Percentiles rank a stretch among this genome's conserved stretches.
Evolutionary conservation across 1,140 invertebrate genomes (phyloP).

Genomic region (Copidosoma floridanum): DNA sequence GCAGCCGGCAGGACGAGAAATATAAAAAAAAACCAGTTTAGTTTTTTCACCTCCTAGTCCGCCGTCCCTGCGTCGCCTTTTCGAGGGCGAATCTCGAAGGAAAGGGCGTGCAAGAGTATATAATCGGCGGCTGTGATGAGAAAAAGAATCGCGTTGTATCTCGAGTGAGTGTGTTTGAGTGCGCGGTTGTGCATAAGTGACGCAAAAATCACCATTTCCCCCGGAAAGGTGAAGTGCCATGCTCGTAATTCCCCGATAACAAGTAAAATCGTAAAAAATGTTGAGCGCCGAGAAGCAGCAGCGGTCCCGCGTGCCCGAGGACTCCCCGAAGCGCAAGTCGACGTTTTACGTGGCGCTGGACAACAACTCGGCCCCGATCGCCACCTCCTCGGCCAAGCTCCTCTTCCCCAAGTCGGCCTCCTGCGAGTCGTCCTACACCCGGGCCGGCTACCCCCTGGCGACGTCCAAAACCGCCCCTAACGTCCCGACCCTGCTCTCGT

Average conservation of each 20-base stretch:
- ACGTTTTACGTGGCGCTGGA: constrained; percentile 59
- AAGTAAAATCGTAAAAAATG: not conserved
- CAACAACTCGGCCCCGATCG: constrained; percentile 41
- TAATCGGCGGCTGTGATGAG: too few species aligned
- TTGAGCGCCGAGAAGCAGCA: constrained; percentile 3
- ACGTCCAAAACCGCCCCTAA: constrained; percentile 35
- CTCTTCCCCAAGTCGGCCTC: constrained; percentile 35
- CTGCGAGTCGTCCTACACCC: constrained; percentile 37
- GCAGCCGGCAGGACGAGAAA: constrained; percentile 2
- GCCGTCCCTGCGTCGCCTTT: too few species aligned
- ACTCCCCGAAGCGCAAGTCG: constrained; percentile 53
- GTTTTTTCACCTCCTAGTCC: not conserved
- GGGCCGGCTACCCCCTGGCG: constrained; percentile 46
- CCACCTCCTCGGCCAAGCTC: constrained; percentile 35
- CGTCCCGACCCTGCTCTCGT: constrained; percentile 33
- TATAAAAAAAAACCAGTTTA: constrained; percentile 6
- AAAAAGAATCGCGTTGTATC: too few species aligned
- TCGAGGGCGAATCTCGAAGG: too few species aligned
- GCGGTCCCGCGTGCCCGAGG: too few species aligned
- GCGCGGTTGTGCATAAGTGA: not conserved
- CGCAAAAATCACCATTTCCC: too few species aligned
- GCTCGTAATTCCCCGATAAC: too few species aligned
- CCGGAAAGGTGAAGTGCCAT: too few species aligned
- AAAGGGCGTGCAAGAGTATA: too few species aligned
- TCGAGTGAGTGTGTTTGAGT: not conserved